Evolutionary conservation across 2,888 invertebrate species (phyloP).

Genomic region (Liodrosophila aerea): DNA sequence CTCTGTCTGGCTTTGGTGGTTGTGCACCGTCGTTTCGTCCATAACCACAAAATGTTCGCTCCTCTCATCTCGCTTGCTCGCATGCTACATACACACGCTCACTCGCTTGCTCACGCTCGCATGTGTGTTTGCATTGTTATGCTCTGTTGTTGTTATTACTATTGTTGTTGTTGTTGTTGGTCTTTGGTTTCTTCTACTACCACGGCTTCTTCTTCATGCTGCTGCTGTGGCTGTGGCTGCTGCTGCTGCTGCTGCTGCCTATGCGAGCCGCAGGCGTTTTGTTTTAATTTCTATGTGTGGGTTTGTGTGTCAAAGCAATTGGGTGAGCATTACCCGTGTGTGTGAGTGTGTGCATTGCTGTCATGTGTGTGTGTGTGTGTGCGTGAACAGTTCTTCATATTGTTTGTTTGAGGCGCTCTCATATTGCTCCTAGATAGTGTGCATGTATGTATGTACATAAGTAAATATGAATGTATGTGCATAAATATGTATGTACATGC

Average conservation of each 20-base stretch:
- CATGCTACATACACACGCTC: not conserved
- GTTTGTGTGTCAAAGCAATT: constrained; percentile 76
- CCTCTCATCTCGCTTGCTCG: constrained; percentile 5
- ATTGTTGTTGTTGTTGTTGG: constrained; percentile 15
- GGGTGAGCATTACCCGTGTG: constrained; percentile 51
- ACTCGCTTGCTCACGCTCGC: constrained; percentile 19
- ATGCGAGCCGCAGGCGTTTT: constrained; percentile 62
- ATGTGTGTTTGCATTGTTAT: constrained; percentile 20
- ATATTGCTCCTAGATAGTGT: too few relatives aligned
- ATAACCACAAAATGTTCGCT: not conserved
- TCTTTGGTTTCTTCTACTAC: constrained; percentile 2
- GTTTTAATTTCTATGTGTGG: constrained; percentile 74
- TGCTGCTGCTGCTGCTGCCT: constrained; percentile 4
- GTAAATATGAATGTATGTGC: not conserved
- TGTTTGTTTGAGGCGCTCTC: constrained; percentile 3
- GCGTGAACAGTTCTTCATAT: constrained; percentile 19
- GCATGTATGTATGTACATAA: too few relatives aligned
- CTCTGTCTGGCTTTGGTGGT: constrained; percentile 31
- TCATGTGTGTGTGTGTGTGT: constrained; percentile 65
- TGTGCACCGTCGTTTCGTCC: constrained; percentile 39
- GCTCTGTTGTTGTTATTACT: too few relatives aligned
- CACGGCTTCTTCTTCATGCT: too few relatives aligned
- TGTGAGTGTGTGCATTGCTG: not conserved
- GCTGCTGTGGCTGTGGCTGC: constrained; percentile 17
- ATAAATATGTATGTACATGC: not conserved